Conservation (phyloP, 2,888 invertebrate species). For the Drosophila tanythrix region DNA sequence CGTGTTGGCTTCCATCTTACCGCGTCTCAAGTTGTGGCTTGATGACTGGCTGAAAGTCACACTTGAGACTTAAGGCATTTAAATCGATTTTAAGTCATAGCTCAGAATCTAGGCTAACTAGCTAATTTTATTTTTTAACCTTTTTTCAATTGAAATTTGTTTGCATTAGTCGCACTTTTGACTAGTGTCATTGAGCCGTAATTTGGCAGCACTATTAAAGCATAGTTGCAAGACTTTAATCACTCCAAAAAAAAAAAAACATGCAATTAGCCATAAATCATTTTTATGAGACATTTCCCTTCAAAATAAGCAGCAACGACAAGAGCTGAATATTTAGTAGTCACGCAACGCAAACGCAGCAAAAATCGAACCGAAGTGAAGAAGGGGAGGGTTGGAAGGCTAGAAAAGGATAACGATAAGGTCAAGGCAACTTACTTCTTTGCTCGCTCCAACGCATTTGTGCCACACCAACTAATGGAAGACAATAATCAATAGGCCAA, state of each 20-base stretch:
- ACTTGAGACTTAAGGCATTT: conserved; percentile 2
- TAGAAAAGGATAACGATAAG: conserved; percentile 57
- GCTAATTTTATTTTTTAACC: neutral
- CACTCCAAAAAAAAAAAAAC: conserved; percentile 11
- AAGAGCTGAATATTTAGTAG: conserved; percentile 67
- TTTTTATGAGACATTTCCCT: conserved; percentile 79
- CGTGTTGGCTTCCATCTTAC: conserved; percentile 32
- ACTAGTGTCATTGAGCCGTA: conserved; percentile 10
- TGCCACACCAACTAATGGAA: conserved; percentile 34
- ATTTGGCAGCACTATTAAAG: conserved; percentile 11
- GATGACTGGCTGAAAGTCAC: conserved; percentile 3
- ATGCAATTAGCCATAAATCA: conserved; percentile 76
- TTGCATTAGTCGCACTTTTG: neutral
- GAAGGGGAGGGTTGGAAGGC: conserved; percentile 16
- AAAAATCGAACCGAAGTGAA: conserved; percentile 43
- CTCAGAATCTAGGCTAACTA: neutral
- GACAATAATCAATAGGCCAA: conserved; percentile 63
- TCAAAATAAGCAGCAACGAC: conserved; percentile 34
- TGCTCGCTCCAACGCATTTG: conserved; percentile 16
- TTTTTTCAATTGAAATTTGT: neutral
- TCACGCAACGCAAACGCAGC: conserved; percentile 73
- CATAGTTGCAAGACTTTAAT: conserved; percentile 11
- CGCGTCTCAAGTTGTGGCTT: conserved; percentile 7
- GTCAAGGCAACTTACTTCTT: conserved; percentile 35
- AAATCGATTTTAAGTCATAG: neutral